Evolutionary conservation across 2,113 vertebrate species (phyloP).

Genomic region (Arothron firmamentum): DNA sequence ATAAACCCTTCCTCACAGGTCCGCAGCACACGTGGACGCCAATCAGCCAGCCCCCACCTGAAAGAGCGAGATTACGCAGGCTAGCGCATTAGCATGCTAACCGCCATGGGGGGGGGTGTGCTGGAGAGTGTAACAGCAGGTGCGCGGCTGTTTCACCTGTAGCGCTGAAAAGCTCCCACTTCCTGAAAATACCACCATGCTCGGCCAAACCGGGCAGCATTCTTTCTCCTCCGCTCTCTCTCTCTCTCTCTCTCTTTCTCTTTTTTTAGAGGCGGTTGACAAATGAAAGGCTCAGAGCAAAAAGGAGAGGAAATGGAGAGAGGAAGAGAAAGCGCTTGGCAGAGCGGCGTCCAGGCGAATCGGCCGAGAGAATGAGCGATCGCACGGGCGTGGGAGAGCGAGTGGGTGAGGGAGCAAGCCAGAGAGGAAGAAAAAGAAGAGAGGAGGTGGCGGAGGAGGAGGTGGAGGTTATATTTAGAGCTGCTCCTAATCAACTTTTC

Average conservation of each 20-base stretch:
- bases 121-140: too few species aligned
- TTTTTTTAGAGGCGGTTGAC: slow-evolving; percentile 23
- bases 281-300: slow-evolving; percentile 37
- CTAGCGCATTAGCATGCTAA: too few species aligned
- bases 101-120: too few species aligned
- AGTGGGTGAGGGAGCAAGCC: slow-evolving; percentile 24
- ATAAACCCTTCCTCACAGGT: too few species aligned
- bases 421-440: slow-evolving; percentile 21
- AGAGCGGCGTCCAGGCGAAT: slow-evolving; percentile 41
- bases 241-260: background rate
- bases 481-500: slow-evolving; percentile 73
- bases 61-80: too few species aligned
- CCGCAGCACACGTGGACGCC: too few species aligned
- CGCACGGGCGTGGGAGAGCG: slow-evolving; percentile 50
- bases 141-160: too few species aligned
- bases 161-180: too few species aligned
- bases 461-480: slow-evolving; percentile 73
- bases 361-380: slow-evolving; percentile 40
- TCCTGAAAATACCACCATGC: slow-evolving; percentile 7
- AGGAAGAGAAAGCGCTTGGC: slow-evolving; percentile 48
- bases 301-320: slow-evolving; percentile 40
- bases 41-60: too few species aligned
- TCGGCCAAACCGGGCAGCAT: slow-evolving; percentile 18
- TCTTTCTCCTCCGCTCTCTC: background rate
- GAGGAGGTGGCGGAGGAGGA: slow-evolving; percentile 45